These are phyloP conservation scores for Apocrypta bakeri DNA, from an alignment of 1,140 invertebrate genomes.

Conservation along the genomic window DNA sequence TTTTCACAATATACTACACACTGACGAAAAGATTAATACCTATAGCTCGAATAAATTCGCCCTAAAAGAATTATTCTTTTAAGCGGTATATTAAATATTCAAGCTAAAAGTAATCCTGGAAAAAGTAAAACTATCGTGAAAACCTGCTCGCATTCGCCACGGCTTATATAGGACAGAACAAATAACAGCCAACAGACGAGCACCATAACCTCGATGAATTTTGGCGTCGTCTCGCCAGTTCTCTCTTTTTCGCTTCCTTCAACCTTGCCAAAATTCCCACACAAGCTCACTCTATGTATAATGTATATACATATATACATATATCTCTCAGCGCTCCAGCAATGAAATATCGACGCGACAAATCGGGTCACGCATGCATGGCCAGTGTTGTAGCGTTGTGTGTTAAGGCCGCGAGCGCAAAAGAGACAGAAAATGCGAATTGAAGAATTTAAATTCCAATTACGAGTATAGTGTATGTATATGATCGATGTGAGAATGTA, in stretches of 20 bases:
- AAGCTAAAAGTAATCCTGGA: neutral
- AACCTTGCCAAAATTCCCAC: neutral
- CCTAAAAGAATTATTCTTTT: too few relatives aligned
- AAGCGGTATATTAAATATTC: too few relatives aligned
- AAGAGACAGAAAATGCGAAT: neutral
- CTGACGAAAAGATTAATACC: too few relatives aligned
- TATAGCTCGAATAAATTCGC: too few relatives aligned
- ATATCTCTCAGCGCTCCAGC: neutral
- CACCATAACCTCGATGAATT: constrained; percentile 18
- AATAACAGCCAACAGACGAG: neutral
- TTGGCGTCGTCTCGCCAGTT: neutral
- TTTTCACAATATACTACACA: too few relatives aligned
- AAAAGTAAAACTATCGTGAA: neutral
- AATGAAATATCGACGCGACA: constrained; percentile 39
- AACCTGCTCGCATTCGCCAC: neutral
- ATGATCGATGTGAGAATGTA: too few relatives aligned
- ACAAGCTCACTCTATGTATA: neutral
- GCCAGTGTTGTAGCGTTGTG: neutral
- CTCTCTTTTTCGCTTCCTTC: neutral
- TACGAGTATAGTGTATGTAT: neutral
- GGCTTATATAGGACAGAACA: neutral
- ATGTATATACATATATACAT: neutral
- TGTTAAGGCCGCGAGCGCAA: neutral
- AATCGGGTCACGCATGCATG: constrained; percentile 19
- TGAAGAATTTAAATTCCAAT: constrained; percentile 24